A percentile compares a stretch with the other conserved stretches of the same genome.
Evolutionary conservation across 1,140 invertebrate genomes (phyloP).

Genomic region (Leptopilina boulardi): DNA sequence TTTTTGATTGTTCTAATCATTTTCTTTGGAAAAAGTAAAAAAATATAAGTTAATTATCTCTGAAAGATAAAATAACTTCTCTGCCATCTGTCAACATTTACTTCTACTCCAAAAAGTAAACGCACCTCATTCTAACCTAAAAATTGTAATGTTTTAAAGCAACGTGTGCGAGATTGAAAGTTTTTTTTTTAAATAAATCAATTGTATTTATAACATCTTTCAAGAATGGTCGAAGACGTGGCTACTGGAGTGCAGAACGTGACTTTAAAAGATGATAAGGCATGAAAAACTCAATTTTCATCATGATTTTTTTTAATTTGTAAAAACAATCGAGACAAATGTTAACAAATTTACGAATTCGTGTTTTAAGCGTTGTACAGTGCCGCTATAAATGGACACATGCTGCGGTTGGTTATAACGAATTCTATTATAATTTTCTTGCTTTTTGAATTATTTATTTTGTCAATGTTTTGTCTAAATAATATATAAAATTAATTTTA

Average conservation of each 20-base stretch:
- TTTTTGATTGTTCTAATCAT: too few relatives aligned
- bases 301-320: slow-evolving; percentile 54
- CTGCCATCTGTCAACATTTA: too few relatives aligned
- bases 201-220: not conserved
- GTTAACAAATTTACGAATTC: slow-evolving; percentile 75
- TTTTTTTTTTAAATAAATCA: too few relatives aligned
- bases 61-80: too few relatives aligned
- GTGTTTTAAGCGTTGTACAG: slow-evolving; percentile 75
- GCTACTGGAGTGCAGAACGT: slow-evolving; percentile 75
- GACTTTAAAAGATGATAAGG: slow-evolving; percentile 80
- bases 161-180: too few relatives aligned
- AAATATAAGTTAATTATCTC: too few relatives aligned
- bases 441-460: slow-evolving; percentile 39
- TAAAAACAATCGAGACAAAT: slow-evolving; percentile 72
- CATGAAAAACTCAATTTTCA: slow-evolving; percentile 75
- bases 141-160: too few relatives aligned
- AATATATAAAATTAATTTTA: not conserved
- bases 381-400: slow-evolving; percentile 66
- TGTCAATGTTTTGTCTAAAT: slow-evolving; percentile 23
- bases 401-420: slow-evolving; percentile 71
- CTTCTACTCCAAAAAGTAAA: too few relatives aligned
- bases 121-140: too few relatives aligned
- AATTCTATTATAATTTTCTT: slow-evolving; percentile 45
- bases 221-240: slow-evolving; percentile 71
- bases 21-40: too few relatives aligned